Percentiles rank a stretch among this genome's conserved stretches.
phyloP scores from a whole-genome alignment of 2,888 invertebrate genomes.

The Pammene fasciana region DNA sequence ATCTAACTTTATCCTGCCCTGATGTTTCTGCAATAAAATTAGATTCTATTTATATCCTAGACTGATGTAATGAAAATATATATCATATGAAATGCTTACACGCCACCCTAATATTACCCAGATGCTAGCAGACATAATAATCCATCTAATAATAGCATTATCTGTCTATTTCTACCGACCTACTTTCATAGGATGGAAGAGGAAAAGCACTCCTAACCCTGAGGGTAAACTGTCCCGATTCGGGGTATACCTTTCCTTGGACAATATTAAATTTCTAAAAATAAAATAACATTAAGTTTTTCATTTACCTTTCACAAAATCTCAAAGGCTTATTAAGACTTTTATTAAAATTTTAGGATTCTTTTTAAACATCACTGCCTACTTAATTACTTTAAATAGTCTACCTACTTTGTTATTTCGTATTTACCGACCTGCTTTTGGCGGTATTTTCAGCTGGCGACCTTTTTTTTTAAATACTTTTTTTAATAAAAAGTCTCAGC shows the following conservation, averaged over 20 bases:
- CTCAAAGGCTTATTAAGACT: background rate
- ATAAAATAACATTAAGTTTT: slow-evolving; percentile 19
- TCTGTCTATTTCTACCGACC: slow-evolving; percentile 7
- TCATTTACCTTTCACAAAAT: background rate
- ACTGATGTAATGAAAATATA: background rate
- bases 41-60: background rate
- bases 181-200: slow-evolving; percentile 22
- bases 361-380: background rate
- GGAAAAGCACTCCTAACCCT: slow-evolving; percentile 17
- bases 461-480: background rate
- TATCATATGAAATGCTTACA: too few relatives aligned
- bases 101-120: background rate
- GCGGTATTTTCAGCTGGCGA: background rate
- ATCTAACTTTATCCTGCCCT: too few relatives aligned
- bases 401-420: background rate
- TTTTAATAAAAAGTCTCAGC: too few relatives aligned
- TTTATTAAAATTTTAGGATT: slow-evolving; percentile 11
- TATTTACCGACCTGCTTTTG: background rate
- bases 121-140: background rate
- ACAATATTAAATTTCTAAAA: slow-evolving; percentile 17
- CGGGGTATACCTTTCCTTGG: background rate
- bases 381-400: background rate
- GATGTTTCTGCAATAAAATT: too few relatives aligned
- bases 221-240: slow-evolving; percentile 13
- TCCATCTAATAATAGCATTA: slow-evolving; percentile 7